These are phyloP conservation scores for Enteromius argenteus DNA, from an alignment of 2,797 vertebrate genomes.

Conservation along the genomic window DNA sequence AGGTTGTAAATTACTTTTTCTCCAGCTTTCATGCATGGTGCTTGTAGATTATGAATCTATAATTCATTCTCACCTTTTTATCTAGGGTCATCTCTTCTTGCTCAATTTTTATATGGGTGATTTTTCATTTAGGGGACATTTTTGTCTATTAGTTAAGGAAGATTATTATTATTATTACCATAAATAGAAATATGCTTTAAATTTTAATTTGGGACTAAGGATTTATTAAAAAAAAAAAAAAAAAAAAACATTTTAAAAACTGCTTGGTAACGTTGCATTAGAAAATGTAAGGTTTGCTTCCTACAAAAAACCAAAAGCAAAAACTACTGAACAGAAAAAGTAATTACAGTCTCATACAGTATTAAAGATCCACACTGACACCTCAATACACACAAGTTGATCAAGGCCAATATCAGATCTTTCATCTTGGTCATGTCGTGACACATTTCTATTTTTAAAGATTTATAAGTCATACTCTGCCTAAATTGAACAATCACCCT, in stretches of 20 bases:
- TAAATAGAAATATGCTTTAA: background rate
- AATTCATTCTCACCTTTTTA: slow-evolving; percentile 16
- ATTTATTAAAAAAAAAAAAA: background rate
- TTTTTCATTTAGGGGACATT: background rate
- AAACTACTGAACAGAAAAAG: background rate
- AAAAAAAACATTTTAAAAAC: too few species aligned
- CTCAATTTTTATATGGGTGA: background rate
- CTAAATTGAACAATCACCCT: slow-evolving; percentile 18
- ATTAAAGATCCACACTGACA: slow-evolving; percentile 5
- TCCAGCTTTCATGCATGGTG: background rate
- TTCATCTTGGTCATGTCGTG: background rate
- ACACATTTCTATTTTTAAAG: background rate
- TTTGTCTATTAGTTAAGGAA: background rate
- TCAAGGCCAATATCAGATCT: background rate
- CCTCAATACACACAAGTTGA: background rate
- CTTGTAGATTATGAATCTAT: slow-evolving; percentile 18
- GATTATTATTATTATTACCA: background rate
- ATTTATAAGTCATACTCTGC: background rate
- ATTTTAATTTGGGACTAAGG: background rate
- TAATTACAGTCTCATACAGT: background rate
- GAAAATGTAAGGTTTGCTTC: background rate
- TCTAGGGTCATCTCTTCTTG: background rate
- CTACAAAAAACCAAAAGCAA: background rate
- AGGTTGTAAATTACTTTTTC: slow-evolving; percentile 21
- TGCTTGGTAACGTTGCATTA: background rate